Evolutionary conservation across 2,888 invertebrate genomes (phyloP).

Genomic region (Nephrotoma flavescens): DNA sequence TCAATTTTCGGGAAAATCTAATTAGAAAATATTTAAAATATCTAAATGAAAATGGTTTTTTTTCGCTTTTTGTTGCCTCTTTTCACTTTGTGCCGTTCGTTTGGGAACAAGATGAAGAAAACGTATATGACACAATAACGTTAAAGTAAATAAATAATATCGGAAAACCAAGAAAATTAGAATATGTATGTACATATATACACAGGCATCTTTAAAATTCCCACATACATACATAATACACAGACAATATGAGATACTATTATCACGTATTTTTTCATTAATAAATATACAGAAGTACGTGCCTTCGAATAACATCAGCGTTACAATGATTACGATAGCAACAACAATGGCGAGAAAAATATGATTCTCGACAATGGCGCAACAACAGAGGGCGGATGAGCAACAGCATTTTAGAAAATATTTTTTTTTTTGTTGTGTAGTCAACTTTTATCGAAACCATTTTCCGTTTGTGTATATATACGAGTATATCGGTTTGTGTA

Average conservation of each 20-base stretch:
- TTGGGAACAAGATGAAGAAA: neutral
- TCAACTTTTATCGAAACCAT: neutral
- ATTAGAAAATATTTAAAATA: neutral
- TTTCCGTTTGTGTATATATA: neutral
- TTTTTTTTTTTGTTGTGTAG: neutral
- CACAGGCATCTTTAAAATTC: neutral
- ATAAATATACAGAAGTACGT: neutral
- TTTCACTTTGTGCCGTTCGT: neutral
- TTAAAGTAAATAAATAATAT: neutral
- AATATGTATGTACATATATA: neutral
- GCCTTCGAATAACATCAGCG: neutral
- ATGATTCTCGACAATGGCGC: neutral
- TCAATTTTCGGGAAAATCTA: neutral
- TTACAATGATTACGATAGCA: neutral
- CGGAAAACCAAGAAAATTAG: neutral
- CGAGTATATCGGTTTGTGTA: neutral
- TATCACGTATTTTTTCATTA: neutral
- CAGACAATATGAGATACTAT: neutral
- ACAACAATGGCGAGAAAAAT: neutral
- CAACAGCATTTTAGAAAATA: neutral
- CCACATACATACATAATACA: neutral
- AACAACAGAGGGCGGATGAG: neutral
- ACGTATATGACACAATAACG: neutral
- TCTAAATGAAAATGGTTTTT: neutral
- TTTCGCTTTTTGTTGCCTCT: neutral